Base-by-base conservation (phyloP, 2,113 vertebrate species). In the Seriola aureovittata region DNA sequence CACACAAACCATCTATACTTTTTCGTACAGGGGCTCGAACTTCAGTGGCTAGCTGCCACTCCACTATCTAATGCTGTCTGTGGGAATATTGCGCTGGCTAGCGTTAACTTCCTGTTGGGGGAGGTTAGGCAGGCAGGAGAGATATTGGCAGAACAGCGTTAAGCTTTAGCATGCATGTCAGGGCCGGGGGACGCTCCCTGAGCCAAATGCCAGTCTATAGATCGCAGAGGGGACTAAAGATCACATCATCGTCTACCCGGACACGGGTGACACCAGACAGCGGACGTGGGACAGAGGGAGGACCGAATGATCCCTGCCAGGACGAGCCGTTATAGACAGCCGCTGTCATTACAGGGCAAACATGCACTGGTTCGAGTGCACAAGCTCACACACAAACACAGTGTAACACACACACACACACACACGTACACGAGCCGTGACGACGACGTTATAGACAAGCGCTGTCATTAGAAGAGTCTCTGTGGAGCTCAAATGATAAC, bases 181-280 rank as follows among this genome's bases (percentile, higher is more conserved):
- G 89, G 92, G 84, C 84, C 68, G 5, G 75, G 89, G 89, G 91
- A 91, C 93, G 80, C 94, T 96, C 93, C 93, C 96, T 95, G 96
- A 98, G 97, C 97, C 97, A 99, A 99, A 99, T 99, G 97, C 98
- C 98, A 99, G 97, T 98, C 97, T 99, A 99, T 99, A 96, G 98
- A 99, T 99, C 94, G 96, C 84, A 85, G 88, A 90, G 95, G 96
- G 97, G 97, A 97, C 96, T 98, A 99, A 99, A 99, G 97, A 99
- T 99, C 98, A 99, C 97, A 97, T 99, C 97, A 97, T 96, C 84
- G 89, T 96, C 96, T 97, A 92, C 82, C 76, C 84, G 96, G 96
- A 98, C 96, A 97, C 96, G 95, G 96, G 96, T 99, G 98, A 99
- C 97, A 97, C 95, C 91, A 90, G 90, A 91, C 90, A 85, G 84